phyloP scores from a whole-genome alignment of 2,888 invertebrate genomes.

The Geophilus truncorum region DNA sequence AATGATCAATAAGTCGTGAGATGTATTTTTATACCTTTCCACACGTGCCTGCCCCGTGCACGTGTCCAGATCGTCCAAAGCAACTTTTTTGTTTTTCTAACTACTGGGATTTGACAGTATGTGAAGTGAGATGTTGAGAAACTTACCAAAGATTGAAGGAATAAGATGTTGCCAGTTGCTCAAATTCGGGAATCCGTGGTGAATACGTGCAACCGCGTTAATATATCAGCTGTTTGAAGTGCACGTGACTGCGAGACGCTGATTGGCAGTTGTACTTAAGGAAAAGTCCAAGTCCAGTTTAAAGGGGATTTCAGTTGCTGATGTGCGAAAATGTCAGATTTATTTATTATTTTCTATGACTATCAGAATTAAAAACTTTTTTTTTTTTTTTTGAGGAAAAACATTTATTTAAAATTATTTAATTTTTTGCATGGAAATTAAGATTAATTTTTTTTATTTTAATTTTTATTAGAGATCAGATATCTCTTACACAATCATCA shows the following conservation, averaged over 20 bases:
- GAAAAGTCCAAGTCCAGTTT: neutral
- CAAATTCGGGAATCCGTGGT: no score
- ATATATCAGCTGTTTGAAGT: neutral
- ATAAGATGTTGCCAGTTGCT: no score
- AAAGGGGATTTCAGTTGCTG: neutral
- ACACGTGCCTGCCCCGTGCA: neutral
- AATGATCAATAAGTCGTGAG: neutral
- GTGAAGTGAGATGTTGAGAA: neutral
- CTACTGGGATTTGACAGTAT: neutral
- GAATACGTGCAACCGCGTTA: neutral
- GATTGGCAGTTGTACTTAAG: neutral
- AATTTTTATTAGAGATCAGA: no score
- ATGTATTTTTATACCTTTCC: neutral
- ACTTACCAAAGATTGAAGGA: no score
- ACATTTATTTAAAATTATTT: neutral
- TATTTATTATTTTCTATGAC: neutral
- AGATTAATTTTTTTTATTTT: no score
- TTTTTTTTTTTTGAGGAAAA: neutral
- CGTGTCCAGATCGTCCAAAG: neutral
- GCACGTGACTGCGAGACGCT: neutral
- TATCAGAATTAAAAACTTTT: neutral
- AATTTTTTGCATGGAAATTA: neutral
- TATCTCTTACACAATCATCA: no score
- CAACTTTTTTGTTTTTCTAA: neutral
- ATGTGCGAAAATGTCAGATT: neutral